These are phyloP conservation scores for Tridacna gigas DNA, from an alignment of 2,888 invertebrate genomes.

Conservation along the genomic window DNA sequence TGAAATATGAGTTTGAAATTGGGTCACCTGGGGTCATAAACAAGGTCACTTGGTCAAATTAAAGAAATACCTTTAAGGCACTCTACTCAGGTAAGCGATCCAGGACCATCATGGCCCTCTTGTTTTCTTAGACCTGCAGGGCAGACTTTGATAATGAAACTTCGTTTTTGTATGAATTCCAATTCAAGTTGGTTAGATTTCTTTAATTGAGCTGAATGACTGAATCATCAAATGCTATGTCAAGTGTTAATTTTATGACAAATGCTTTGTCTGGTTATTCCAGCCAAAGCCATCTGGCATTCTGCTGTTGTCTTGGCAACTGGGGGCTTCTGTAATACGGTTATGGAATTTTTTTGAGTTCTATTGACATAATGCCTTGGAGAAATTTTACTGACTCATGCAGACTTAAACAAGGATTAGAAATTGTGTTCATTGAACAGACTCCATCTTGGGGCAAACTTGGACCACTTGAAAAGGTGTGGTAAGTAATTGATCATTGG, in stretches of 20 bases:
- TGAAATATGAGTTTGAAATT: too few relatives aligned
- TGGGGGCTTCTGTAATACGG: neutral
- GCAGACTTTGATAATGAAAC: neutral
- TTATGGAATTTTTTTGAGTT: conserved; percentile 25
- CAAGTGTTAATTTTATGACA: neutral
- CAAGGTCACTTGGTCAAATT: too few relatives aligned
- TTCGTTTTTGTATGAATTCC: conserved; percentile 3
- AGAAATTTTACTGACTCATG: conserved; percentile 18
- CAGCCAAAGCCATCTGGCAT: conserved; percentile 15
- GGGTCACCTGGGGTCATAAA: too few relatives aligned
- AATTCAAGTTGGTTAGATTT: conserved; percentile 8
- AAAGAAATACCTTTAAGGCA: too few relatives aligned
- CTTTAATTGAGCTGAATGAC: conserved; percentile 10
- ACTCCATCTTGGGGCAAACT: too few relatives aligned
- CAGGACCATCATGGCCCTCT: too few relatives aligned
- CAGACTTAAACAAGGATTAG: neutral
- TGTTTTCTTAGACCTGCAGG: too few relatives aligned
- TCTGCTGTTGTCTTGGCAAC: conserved; percentile 20
- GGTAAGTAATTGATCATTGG: too few relatives aligned
- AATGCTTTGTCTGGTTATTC: conserved; percentile 17
- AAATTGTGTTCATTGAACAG: too few relatives aligned
- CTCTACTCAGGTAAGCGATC: too few relatives aligned
- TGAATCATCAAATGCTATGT: conserved; percentile 11
- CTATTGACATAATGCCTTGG: conserved; percentile 16
- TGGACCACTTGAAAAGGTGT: too few relatives aligned